Base-by-base conservation (phyloP, 2,888 invertebrate genomes). In the Bombylius major region DNA sequence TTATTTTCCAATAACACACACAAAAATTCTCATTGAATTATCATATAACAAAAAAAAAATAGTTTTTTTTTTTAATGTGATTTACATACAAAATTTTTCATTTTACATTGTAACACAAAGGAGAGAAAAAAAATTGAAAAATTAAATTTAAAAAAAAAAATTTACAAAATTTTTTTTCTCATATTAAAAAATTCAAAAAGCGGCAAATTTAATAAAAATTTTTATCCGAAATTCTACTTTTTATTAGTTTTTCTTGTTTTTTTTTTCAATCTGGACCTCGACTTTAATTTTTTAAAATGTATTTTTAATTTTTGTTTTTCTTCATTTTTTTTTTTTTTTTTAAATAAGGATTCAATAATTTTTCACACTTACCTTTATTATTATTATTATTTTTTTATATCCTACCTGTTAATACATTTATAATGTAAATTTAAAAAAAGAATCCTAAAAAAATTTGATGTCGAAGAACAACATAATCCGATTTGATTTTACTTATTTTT, bases 231-330 rank as follows among this genome's bases (percentile, higher is more conserved):
- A 49, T 56, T 45, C 44, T 55, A 52, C 23, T n/a, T 59, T 7
- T 39, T 47, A n/a, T 58, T 58, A 44, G 46, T 54, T 53, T 56
- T 57, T 36, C 50, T 23, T 51, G 56, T 58, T 47, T 56, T 55
- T 65, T 63, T 62, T 63, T 65, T 64, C 64, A 67, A 67, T 68
- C 66, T 73, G 72, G 72, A 73, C 73, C 72, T 73, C 72, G 74
- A 71, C 71, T 70, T 63, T 14, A 14, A 45, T 42, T 42, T 42
- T 42, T 42, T 42, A 11, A 4, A 42, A 42, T 11, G 11, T 42
- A 11, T 42, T 55, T 48, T 48, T 32, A 23, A 53, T 50, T 55
- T 53, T 23, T 12, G 55, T 47, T 12, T 46, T 36, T 36, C 50
- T 57, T 44, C 31, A 6, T 36, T 36, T 55, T 39, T 53, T 36